Evolutionary conservation across 2,113 vertebrate genomes (phyloP).

Genomic region (Thryonomys swinderianus): DNA sequence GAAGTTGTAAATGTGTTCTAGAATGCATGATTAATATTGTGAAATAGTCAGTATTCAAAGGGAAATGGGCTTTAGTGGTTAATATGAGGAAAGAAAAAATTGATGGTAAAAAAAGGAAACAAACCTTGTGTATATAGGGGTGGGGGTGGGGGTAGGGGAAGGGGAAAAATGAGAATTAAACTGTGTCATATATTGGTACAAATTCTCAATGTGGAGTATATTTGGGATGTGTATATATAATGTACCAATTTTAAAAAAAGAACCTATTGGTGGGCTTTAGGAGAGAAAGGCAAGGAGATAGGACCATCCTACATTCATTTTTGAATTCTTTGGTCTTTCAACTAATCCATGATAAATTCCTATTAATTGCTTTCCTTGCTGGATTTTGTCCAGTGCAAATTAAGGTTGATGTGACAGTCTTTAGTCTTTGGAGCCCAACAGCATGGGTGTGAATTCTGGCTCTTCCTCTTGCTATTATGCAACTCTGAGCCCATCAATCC

Average conservation of each 20-base stretch:
- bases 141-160: too few species aligned
- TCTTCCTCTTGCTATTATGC: background rate
- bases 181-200: too few species aligned
- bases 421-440: background rate
- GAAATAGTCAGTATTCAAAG: too few species aligned
- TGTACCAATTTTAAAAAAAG: too few species aligned
- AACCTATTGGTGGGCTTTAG: background rate
- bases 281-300: background rate
- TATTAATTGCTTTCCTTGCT: slow-evolving; percentile 27
- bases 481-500: background rate
- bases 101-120: too few species aligned
- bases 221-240: too few species aligned
- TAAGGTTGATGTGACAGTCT: background rate
- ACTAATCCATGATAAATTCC: background rate
- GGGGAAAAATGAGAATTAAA: too few species aligned
- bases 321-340: background rate
- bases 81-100: background rate
- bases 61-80: too few species aligned
- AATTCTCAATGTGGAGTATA: too few species aligned
- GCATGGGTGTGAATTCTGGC: background rate
- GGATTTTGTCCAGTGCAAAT: background rate
- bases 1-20: too few species aligned
- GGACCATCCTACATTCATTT: slow-evolving; percentile 2
- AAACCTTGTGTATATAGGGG: too few species aligned
- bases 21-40: too few species aligned